Conservation (phyloP, 2,888 invertebrate genomes). For the Nesidiocoris tenuis region DNA sequence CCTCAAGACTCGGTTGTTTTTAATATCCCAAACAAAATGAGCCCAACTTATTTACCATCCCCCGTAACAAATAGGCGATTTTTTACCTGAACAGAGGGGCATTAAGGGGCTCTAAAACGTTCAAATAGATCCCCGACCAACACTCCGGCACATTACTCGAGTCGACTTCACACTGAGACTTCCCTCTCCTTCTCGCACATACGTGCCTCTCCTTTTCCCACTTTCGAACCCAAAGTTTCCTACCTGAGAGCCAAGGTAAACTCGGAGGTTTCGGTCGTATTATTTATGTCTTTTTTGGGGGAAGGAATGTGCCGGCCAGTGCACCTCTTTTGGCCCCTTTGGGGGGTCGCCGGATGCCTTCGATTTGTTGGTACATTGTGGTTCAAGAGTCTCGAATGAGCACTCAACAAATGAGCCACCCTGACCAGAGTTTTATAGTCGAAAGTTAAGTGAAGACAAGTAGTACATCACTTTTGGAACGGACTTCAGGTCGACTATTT, state of each 20-base stretch:
- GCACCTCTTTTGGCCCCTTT: not conserved
- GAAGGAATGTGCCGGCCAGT: constrained; percentile 13
- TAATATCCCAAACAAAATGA: not conserved
- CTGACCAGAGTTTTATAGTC: not conserved
- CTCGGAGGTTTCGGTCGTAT: constrained; percentile 9
- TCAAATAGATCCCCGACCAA: not conserved
- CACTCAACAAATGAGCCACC: not conserved
- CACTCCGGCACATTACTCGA: not conserved
- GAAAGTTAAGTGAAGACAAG: not conserved
- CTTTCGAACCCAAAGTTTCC: not conserved
- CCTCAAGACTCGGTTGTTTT: too few relatives aligned
- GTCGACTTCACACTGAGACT: not conserved
- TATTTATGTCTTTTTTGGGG: constrained; percentile 19
- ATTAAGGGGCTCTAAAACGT: not conserved
- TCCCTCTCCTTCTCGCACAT: not conserved
- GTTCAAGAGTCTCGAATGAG: not conserved
- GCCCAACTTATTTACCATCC: not conserved
- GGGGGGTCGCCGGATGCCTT: not conserved
- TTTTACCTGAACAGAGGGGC: not conserved
- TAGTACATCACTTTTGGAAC: not conserved
- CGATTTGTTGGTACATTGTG: not conserved
- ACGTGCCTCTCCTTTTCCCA: not conserved
- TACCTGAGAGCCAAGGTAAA: constrained; percentile 5
- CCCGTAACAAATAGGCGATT: not conserved
- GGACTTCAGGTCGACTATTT: too few relatives aligned